phyloP scores from a whole-genome alignment of 2,888 invertebrate species.

The Melanostoma scalare region DNA sequence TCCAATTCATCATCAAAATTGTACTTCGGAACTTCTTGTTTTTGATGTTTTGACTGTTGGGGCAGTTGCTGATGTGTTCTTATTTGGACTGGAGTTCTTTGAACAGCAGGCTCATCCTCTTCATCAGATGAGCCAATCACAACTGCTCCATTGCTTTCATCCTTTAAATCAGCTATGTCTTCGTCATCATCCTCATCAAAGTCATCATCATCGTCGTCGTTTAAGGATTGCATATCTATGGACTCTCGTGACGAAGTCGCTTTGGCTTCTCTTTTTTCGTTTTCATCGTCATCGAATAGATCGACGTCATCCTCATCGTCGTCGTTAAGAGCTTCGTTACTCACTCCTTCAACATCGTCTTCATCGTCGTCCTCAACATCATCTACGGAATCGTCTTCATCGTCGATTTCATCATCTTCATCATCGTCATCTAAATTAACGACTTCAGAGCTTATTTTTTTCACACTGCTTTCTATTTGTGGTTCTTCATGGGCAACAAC shows the following conservation, averaged over 20 bases:
- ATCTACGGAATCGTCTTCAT: conserved; percentile 24
- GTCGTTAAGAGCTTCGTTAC: conserved; percentile 42
- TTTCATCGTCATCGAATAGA: conserved; percentile 10
- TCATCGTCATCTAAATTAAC: conserved; percentile 59
- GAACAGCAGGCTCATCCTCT: conserved; percentile 29
- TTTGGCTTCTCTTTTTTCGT: neutral
- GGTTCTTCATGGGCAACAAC: neutral
- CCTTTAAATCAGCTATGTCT: conserved; percentile 41
- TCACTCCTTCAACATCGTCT: conserved; percentile 38
- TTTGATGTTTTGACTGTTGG: neutral
- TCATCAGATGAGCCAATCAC: conserved; percentile 64
- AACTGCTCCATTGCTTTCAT: conserved; percentile 52
- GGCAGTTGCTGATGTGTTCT: neutral
- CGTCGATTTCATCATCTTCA: conserved; percentile 42
- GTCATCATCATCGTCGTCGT: conserved; percentile 55
- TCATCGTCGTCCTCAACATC: conserved; percentile 42
- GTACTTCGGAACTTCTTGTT: neutral
- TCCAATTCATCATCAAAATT: conserved; percentile 43
- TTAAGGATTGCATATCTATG: conserved; percentile 19
- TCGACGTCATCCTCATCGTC: conserved; percentile 40
- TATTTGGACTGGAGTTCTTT: neutral
- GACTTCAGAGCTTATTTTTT: conserved; percentile 20
- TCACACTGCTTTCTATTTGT: neutral
- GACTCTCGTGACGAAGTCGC: neutral
- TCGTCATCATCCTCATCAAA: conserved; percentile 44